Evolutionary conservation across 2,113 vertebrate genomes (phyloP).

Genomic region (Plecotus auritus): DNA sequence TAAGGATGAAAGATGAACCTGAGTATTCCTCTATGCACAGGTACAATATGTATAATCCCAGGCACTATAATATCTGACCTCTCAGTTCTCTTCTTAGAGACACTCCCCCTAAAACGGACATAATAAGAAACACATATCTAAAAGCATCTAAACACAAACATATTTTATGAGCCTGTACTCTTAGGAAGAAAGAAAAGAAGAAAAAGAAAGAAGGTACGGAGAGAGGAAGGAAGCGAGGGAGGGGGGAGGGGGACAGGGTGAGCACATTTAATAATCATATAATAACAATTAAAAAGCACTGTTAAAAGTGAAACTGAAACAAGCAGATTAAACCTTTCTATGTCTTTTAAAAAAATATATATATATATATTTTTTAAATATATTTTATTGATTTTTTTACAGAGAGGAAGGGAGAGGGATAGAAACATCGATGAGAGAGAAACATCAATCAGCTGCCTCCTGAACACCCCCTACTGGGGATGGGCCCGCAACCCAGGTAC

Average conservation of each 20-base stretch:
- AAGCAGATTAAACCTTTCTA: neutral
- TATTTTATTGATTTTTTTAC: too few species aligned
- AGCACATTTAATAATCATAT: neutral
- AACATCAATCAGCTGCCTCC: too few species aligned
- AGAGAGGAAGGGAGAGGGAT: too few species aligned
- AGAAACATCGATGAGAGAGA: too few species aligned
- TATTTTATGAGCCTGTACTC: neutral
- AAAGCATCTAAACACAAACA: neutral
- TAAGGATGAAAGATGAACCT: neutral
- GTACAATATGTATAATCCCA: neutral
- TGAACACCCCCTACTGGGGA: too few species aligned
- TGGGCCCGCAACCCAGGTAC: too few species aligned
- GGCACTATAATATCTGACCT: neutral
- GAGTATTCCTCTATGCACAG: neutral
- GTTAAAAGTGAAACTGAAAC: neutral
- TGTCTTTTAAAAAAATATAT: too few species aligned
- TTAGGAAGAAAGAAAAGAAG: neutral
- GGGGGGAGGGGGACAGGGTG: too few species aligned
- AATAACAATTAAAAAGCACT: neutral
- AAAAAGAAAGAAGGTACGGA: fast-evolving
- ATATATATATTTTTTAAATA: too few species aligned
- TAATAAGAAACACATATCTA: neutral
- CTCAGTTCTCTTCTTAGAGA: neutral
- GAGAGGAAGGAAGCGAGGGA: fast-evolving
- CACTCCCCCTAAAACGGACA: neutral